These are phyloP conservation scores for Tryphoninae sp. DNA, from an alignment of 2,888 invertebrate genomes.

Conservation along the genomic window DNA sequence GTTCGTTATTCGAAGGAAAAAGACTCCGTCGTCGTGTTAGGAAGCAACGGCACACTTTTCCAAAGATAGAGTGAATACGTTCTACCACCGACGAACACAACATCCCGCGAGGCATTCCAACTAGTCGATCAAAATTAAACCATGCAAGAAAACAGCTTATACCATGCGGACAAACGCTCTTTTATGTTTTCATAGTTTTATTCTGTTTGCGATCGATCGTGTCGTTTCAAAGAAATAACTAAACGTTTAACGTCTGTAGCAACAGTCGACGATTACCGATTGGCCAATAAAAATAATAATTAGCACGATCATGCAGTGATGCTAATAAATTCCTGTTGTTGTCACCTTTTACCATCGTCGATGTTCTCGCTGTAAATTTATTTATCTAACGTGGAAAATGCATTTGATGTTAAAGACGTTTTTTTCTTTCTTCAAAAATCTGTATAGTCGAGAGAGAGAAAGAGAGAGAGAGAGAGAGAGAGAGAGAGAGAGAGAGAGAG, in stretches of 20 bases:
- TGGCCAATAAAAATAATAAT: conserved; percentile 44
- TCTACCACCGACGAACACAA: conserved; percentile 30
- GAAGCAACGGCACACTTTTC: conserved; percentile 27
- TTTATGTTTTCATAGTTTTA: conserved; percentile 16
- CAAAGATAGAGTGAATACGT: conserved; percentile 36
- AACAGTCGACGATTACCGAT: conserved; percentile 38
- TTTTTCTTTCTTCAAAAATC: conserved; percentile 2
- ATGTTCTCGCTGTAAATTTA: conserved; percentile 75
- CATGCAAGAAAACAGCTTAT: conserved; percentile 37
- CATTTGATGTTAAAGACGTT: conserved; percentile 55
- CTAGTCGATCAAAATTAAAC: background rate
- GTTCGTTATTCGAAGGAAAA: background rate
- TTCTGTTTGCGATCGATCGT: conserved; percentile 36
- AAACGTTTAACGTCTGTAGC: conserved; percentile 22
- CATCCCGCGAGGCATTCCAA: conserved; percentile 47
- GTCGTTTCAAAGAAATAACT: background rate
- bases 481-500: conserved; percentile 7
- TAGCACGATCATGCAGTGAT: conserved; percentile 67
- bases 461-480: conserved; percentile 3
- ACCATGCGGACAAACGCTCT: conserved; percentile 15
- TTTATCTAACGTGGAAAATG: conserved; percentile 65
- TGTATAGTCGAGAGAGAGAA: conserved; percentile 17
- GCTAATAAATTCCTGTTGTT: conserved; percentile 70
- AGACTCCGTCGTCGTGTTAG: background rate
- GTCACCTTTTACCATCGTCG: conserved; percentile 75